These are phyloP conservation scores for Drosophila merina DNA, from an alignment of 2,888 invertebrate genomes.

Conservation along the genomic window DNA sequence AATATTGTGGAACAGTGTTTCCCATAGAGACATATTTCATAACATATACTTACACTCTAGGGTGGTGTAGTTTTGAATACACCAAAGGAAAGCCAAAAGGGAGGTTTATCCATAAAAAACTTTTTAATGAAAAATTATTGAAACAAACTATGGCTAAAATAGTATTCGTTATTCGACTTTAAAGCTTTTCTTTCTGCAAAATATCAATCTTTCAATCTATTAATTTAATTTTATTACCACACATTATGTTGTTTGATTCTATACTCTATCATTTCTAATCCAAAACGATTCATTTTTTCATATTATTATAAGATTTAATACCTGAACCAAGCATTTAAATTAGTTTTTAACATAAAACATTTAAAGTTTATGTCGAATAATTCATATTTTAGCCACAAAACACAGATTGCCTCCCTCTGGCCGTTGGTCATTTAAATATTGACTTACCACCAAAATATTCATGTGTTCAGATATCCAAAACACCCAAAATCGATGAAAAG, in stretches of 20 bases:
- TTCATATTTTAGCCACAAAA: neutral
- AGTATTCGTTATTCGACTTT: no score
- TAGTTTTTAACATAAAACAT: no score
- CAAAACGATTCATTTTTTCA: no score
- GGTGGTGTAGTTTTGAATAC: neutral
- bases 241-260: no score
- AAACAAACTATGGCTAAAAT: neutral
- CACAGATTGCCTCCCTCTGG: neutral
- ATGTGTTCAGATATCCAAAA: slow-evolving; percentile 21
- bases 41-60: slow-evolving; percentile 60
- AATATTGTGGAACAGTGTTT: slow-evolving; percentile 70
- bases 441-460: neutral
- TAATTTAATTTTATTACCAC: no score
- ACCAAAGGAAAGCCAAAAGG: neutral
- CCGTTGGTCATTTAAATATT: neutral
- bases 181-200: no score
- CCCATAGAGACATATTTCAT: slow-evolving; percentile 28
- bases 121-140: neutral
- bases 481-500: slow-evolving; percentile 9
- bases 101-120: neutral
- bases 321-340: no score
- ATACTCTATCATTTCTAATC: no score
- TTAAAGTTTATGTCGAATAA: neutral
- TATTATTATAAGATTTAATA: no score
- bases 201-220: no score